Evolutionary conservation across 2,113 vertebrate genomes (phyloP).

Genomic region (Rhinoptilus africanus): DNA sequence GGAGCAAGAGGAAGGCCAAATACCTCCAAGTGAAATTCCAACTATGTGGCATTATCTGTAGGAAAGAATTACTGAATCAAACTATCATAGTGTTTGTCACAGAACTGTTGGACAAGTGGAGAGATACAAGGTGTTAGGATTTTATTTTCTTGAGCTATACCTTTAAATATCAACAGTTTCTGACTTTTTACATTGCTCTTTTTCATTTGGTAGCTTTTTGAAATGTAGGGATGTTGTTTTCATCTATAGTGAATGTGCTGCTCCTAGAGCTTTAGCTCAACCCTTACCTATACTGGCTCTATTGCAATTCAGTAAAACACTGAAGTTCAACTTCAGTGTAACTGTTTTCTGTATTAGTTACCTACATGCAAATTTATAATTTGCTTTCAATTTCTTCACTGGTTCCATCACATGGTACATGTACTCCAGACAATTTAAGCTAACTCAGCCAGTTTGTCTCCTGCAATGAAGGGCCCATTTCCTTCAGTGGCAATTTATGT

Average conservation of each 20-base stretch:
- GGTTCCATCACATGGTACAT: not conserved
- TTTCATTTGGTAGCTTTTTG: not conserved
- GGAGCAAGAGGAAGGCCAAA: not conserved
- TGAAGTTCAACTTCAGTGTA: not conserved
- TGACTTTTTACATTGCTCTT: not conserved
- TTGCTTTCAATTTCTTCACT: conserved; percentile 23
- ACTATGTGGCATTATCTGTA: not conserved
- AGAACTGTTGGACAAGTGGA: not conserved
- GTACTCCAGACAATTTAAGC: conserved; percentile 31
- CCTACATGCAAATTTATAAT: not conserved
- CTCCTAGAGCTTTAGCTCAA: not conserved
- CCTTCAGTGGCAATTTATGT: conserved; percentile 56
- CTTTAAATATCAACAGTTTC: not conserved
- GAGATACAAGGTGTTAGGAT: not conserved
- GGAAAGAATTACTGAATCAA: not conserved
- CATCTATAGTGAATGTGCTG: not conserved
- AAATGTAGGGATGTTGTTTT: not conserved
- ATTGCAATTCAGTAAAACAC: not conserved
- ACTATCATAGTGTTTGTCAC: not conserved
- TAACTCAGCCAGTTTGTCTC: conserved; percentile 30
- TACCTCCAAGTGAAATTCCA: not conserved
- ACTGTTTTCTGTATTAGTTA: not conserved
- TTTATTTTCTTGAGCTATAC: not conserved
- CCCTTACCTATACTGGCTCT: not conserved
- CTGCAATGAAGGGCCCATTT: conserved; percentile 33